Conservation (phyloP, 2,797 vertebrate species). For the Macropodus opercularis region DNA sequence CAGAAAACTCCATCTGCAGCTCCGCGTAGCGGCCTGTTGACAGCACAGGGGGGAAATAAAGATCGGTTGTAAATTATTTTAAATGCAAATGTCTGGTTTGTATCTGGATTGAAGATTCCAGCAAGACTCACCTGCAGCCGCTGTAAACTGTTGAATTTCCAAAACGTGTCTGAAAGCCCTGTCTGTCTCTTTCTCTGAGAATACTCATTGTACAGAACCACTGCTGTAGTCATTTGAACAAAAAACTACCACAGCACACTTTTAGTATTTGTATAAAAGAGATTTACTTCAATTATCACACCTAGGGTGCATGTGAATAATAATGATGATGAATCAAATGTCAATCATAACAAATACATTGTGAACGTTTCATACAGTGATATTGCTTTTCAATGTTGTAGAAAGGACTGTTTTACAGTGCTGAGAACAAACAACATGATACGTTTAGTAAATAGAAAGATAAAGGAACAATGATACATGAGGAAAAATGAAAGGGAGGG, state of each 20-base stretch:
- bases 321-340: constrained; percentile 89
- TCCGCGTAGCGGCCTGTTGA: constrained; percentile 86
- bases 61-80: not conserved
- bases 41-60: not conserved
- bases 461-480: constrained; percentile 84
- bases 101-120: not conserved
- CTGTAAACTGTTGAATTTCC: constrained; percentile 38
- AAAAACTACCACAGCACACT: constrained; percentile 82
- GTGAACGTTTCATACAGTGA: constrained; percentile 99
- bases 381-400: constrained; percentile 99
- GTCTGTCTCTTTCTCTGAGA: constrained; percentile 77
- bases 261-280: constrained; percentile 99
- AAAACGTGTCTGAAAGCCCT: constrained; percentile 28
- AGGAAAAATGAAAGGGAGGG: constrained; percentile 66
- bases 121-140: constrained; percentile 60
- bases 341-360: constrained; percentile 93
- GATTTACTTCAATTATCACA: constrained; percentile 99
- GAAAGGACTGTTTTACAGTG: constrained; percentile 99
- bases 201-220: constrained; percentile 56
- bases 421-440: constrained; percentile 96
- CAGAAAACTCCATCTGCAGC: constrained; percentile 88
- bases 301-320: constrained; percentile 99
- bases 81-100: too few species aligned
- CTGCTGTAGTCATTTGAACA: constrained; percentile 38
- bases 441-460: constrained; percentile 86